These are phyloP conservation scores for Sebastes matsubarae DNA, from an alignment of 2,797 vertebrate genomes.

Conservation along the genomic window DNA sequence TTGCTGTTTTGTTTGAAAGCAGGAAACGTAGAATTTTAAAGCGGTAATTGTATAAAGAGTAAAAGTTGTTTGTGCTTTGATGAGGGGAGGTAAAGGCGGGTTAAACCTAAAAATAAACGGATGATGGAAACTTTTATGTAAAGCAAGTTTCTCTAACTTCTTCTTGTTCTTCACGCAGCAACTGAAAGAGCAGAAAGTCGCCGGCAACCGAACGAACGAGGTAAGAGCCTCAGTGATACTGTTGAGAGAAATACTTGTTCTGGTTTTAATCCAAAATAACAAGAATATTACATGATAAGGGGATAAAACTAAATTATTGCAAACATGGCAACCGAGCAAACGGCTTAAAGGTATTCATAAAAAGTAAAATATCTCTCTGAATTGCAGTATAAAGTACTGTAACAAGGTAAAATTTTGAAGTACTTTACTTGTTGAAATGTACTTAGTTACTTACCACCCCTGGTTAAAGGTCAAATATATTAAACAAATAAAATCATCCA, in stretches of 20 bases:
- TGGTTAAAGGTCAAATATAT: too few relatives aligned
- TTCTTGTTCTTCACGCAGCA: conserved; percentile 79
- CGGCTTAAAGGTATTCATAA: neutral
- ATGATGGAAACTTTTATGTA: neutral
- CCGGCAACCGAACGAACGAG: conserved; percentile 92
- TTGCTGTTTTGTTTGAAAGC: too few relatives aligned
- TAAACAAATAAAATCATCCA: too few relatives aligned
- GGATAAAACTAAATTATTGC: neutral
- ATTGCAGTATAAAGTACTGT: neutral
- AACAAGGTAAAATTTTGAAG: too few relatives aligned
- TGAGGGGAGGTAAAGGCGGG: neutral
- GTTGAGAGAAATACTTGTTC: neutral
- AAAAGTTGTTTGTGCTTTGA: neutral
- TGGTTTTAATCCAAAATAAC: neutral
- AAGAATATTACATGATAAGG: neutral
- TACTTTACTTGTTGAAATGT: neutral
- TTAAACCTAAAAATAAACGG: neutral
- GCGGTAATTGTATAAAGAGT: too few relatives aligned
- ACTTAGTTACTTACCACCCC: too few relatives aligned
- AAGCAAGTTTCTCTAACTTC: neutral
- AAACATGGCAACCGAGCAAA: neutral
- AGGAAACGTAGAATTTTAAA: neutral
- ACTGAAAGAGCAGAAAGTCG: conserved; percentile 96
- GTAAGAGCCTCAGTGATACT: conserved; percentile 71
- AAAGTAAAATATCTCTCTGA: neutral